Percentiles rank a stretch among this genome's conserved stretches.
phyloP scores from a whole-genome alignment of 2,888 invertebrate genomes.

The Mystacides longicornis region DNA sequence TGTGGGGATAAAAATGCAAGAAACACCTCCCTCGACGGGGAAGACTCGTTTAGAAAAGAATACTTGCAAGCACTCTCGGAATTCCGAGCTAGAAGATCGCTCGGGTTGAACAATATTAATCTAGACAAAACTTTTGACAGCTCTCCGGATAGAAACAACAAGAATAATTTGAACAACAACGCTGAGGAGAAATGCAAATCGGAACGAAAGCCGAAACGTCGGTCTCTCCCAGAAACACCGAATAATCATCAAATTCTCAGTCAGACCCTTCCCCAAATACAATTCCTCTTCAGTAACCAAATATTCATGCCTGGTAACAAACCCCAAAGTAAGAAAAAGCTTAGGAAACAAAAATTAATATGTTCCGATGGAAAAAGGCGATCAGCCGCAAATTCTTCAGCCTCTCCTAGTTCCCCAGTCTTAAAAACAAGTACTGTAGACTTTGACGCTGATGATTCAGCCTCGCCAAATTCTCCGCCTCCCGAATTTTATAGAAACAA shows the following conservation, averaged over 20 bases:
- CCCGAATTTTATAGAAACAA: constrained; percentile 40
- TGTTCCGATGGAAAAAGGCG: constrained; percentile 17
- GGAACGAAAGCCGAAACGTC: constrained; percentile 18
- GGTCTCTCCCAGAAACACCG: constrained; percentile 16
- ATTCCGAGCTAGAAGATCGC: constrained; percentile 43
- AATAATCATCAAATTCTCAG: constrained; percentile 5
- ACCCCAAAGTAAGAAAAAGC: constrained; percentile 34
- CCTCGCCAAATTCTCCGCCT: constrained; percentile 31
- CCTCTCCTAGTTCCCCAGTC: constrained; percentile 25
- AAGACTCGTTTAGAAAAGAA: constrained; percentile 44
- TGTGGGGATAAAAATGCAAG: not conserved
- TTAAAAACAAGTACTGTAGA: constrained; percentile 28
- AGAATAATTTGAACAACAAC: constrained; percentile 35
- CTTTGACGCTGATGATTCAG: constrained; percentile 31
- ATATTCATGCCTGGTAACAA: constrained; percentile 44
- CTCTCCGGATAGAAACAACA: constrained; percentile 40
- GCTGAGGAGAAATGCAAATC: constrained; percentile 30
- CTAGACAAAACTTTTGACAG: constrained; percentile 30
- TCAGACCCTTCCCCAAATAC: constrained; percentile 37
- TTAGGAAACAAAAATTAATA: constrained; percentile 31
- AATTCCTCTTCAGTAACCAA: constrained; percentile 47
- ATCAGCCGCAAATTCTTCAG: constrained; percentile 4
- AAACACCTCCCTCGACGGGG: constrained; percentile 2
- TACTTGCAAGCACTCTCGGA: constrained; percentile 46
- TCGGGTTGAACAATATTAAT: constrained; percentile 27